Conservation (phyloP, 2,113 vertebrate genomes). For the Pseudorectes ferrugineus region DNA sequence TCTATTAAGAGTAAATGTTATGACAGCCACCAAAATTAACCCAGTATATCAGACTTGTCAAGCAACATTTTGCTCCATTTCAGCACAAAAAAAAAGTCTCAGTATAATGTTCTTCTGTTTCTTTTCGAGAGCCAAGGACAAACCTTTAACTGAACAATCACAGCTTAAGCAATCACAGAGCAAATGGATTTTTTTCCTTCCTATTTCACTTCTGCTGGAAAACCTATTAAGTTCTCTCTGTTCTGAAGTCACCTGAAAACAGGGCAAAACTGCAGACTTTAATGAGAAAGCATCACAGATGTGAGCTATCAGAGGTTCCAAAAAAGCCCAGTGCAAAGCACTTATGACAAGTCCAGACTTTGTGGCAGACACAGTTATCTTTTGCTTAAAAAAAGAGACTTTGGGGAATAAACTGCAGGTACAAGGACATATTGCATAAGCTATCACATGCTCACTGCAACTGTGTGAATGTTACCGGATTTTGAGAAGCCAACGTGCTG, state of each 20-base stretch:
- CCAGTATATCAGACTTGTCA: not conserved
- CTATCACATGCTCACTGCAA: conserved; percentile 65
- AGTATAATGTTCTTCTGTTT: not conserved
- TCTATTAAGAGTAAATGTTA: not conserved
- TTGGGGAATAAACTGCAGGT: conserved; percentile 59
- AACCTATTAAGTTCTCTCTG: not conserved
- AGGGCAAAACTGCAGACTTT: not conserved
- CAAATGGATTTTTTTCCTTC: not conserved
- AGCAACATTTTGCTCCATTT: not conserved
- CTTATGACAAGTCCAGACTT: conserved; percentile 21
- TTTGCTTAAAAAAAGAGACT: conserved; percentile 32
- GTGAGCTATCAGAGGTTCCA: not conserved
- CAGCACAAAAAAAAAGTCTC: not conserved
- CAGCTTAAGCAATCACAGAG: not conserved
- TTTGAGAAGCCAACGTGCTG: conserved; percentile 62
- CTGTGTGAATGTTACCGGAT: conserved; percentile 57
- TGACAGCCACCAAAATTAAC: not conserved
- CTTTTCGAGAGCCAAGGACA: not conserved
- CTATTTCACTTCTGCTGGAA: not conserved
- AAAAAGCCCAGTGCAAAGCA: not conserved
- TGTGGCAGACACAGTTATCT: not conserved
- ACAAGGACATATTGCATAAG: conserved; percentile 70
- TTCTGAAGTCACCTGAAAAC: not conserved
- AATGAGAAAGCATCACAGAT: not conserved
- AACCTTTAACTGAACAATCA: not conserved